These are phyloP conservation scores for Dysidea cf. avara DNA, from an alignment of 37 sponge, comb jelly and placozoan genomes.

Conservation along the genomic window DNA sequence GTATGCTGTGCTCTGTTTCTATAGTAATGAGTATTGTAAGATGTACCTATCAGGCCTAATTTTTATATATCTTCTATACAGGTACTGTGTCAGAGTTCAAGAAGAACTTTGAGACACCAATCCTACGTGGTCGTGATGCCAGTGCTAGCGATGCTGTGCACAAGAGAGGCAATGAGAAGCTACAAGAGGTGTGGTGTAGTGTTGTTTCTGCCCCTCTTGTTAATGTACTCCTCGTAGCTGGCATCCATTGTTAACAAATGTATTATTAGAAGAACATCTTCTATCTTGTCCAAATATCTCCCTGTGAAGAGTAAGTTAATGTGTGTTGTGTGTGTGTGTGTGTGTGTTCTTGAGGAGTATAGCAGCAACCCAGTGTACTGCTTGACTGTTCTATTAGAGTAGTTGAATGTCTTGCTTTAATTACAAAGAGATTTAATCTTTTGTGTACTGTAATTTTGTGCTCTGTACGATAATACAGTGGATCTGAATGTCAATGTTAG, in stretches of 20 bases:
- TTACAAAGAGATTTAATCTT: neutral
- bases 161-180: constrained; percentile 66
- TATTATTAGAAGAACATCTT: constrained; percentile 90
- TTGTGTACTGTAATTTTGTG: neutral
- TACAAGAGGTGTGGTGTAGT: constrained; percentile 54
- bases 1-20: too few relatives aligned
- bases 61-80: too few relatives aligned
- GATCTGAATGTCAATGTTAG: too few relatives aligned
- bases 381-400: too few relatives aligned
- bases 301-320: too few relatives aligned
- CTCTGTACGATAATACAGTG: too few relatives aligned
- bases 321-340: too few relatives aligned
- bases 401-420: too few relatives aligned
- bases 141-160: constrained; percentile 72
- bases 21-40: too few relatives aligned
- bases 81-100: constrained; percentile 83
- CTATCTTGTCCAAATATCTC: constrained; percentile 92
- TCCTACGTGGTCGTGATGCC: constrained; percentile 88
- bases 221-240: neutral
- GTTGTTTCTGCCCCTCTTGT: neutral
- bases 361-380: too few relatives aligned
- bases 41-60: too few relatives aligned
- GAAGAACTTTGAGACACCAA: constrained; percentile 89
- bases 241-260: constrained; percentile 65
- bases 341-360: too few relatives aligned